These are phyloP conservation scores for Boleophthalmus pectinirostris DNA, from an alignment of 2,113 vertebrate species.

Conservation along the genomic window DNA sequence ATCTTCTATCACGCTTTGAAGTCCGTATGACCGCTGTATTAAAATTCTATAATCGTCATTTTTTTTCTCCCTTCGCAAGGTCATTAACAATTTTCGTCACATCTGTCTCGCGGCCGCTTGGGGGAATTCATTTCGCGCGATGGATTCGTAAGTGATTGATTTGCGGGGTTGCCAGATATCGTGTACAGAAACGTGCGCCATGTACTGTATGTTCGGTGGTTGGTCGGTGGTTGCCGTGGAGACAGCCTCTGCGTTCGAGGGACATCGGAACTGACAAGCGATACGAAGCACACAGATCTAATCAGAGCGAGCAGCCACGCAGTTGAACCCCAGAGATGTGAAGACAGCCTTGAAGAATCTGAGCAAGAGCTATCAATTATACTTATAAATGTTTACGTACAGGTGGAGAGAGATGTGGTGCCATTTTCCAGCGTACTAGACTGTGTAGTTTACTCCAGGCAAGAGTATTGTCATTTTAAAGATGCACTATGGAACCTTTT, in stretches of 20 bases:
- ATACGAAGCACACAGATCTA: slow-evolving; percentile 47
- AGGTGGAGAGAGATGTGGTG: no score
- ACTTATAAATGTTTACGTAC: neutral
- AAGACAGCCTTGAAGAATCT: neutral
- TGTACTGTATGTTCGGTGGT: neutral
- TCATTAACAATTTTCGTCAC: slow-evolving; percentile 24
- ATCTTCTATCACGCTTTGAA: slow-evolving; percentile 26
- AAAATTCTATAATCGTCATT: slow-evolving; percentile 29
- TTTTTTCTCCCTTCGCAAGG: slow-evolving; percentile 22
- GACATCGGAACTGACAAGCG: slow-evolving; percentile 29
- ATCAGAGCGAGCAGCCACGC: slow-evolving; percentile 18
- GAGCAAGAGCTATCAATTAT: neutral
- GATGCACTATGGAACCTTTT: no score
- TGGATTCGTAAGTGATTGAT: slow-evolving; percentile 47
- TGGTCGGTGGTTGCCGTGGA: slow-evolving; percentile 29
- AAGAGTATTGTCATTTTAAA: no score
- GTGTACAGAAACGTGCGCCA: neutral
- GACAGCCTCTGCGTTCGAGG: slow-evolving; percentile 4
- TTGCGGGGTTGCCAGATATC: slow-evolving; percentile 14
- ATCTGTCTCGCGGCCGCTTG: slow-evolving; percentile 6
- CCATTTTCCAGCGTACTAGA: no score
- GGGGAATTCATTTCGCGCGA: slow-evolving; percentile 31
- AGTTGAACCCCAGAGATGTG: slow-evolving; percentile 21
- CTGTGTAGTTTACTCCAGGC: no score
- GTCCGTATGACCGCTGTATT: neutral